phyloP scores from a whole-genome alignment of 2,888 invertebrate species.

The Cloeon dipterum region DNA sequence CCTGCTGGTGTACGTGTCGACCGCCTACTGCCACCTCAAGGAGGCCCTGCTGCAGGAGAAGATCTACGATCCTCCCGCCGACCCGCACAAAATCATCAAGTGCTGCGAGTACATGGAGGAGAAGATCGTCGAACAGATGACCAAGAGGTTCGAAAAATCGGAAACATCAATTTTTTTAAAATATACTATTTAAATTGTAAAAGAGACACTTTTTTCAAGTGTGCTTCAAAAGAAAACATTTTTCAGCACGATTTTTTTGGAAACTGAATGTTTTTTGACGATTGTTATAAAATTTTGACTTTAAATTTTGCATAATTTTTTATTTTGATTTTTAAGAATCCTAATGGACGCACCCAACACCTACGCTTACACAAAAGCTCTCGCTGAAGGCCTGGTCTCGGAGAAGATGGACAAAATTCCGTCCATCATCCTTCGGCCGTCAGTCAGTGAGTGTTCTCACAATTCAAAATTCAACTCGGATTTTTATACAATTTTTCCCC shows the following conservation, averaged over 20 bases:
- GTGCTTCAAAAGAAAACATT: too few relatives aligned
- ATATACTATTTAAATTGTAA: neutral
- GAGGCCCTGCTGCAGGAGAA: conserved; percentile 52
- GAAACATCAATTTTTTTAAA: neutral
- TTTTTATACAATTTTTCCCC: too few relatives aligned
- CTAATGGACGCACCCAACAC: conserved; percentile 67
- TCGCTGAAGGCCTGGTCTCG: conserved; percentile 64
- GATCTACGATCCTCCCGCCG: conserved; percentile 45
- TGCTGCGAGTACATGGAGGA: conserved; percentile 43
- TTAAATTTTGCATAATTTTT: too few relatives aligned
- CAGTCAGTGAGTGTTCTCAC: conserved; percentile 49
- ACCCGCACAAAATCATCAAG: conserved; percentile 26
- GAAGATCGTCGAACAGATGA: conserved; percentile 32
- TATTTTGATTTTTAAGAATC: conserved; percentile 24
- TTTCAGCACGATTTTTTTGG: too few relatives aligned
- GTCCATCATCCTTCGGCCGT: conserved; percentile 59
- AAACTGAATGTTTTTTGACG: too few relatives aligned
- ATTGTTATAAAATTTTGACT: neutral
- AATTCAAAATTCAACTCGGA: too few relatives aligned
- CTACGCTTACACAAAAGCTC: conserved; percentile 81
- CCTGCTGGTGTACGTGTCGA: conserved; percentile 70
- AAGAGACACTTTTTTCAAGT: too few relatives aligned
- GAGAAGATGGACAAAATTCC: conserved; percentile 57
- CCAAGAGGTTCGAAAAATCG: conserved; percentile 41
- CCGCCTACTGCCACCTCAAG: conserved; percentile 80